Evolutionary conservation across 2,888 invertebrate species (phyloP).

Genomic region (Augochlorella aurata): DNA sequence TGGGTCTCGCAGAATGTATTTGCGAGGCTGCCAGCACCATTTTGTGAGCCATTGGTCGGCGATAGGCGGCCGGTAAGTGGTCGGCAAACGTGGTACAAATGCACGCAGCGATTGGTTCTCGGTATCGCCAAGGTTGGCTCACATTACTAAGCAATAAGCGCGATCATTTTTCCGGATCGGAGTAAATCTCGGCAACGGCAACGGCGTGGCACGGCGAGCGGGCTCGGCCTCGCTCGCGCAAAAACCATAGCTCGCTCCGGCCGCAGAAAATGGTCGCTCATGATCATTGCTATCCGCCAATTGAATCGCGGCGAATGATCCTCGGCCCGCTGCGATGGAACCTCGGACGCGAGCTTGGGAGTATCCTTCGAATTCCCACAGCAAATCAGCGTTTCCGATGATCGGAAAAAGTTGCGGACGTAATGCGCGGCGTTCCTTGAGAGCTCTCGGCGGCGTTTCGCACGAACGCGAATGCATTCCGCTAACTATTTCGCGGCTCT

Average conservation of each 20-base stretch:
- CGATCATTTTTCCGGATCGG: conserved; percentile 28
- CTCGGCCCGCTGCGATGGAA: conserved; percentile 25
- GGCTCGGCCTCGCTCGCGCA: conserved; percentile 7
- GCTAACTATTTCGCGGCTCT: neutral
- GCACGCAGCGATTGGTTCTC: conserved; percentile 29
- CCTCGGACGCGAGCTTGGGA: conserved; percentile 13
- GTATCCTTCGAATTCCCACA: conserved; percentile 25
- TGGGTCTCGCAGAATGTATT: neutral
- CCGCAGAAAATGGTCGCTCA: conserved; percentile 42
- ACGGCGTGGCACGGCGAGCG: neutral
- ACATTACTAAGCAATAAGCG: conserved; percentile 33
- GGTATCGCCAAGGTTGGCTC: conserved; percentile 28
- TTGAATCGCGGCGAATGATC: conserved; percentile 44
- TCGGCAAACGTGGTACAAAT: conserved; percentile 5
- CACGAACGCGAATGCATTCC: neutral
- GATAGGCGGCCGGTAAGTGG: neutral
- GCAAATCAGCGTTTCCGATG: neutral
- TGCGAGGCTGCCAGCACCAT: neutral
- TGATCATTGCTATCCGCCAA: conserved; percentile 37
- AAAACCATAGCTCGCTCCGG: conserved; percentile 33
- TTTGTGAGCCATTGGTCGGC: conserved; percentile 12
- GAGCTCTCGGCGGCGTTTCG: neutral
- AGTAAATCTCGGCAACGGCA: conserved; percentile 22
- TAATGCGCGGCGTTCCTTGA: neutral
- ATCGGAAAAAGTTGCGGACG: neutral